Base-by-base conservation (phyloP, 2,888 invertebrate genomes). In the Apotomis capreana region DNA sequence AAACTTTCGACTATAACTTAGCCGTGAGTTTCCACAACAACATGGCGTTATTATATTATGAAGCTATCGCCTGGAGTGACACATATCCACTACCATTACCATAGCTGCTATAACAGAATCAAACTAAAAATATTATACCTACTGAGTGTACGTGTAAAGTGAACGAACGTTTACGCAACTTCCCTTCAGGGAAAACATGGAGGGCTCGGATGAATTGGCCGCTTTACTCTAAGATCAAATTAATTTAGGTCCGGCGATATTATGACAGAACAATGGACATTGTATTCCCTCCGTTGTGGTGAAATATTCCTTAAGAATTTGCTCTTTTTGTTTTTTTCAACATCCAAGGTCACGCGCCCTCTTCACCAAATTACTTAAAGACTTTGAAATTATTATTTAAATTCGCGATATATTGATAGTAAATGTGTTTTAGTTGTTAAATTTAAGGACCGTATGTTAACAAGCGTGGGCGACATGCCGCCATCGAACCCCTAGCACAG, bases 401-500 rank as follows among this genome's bases (percentile, higher is more conserved):
- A 51, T 52, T 13, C n/a, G 46, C n/a, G 51, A 4, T 37, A 40
- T 36, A 2, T 51, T 26, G 9, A 37, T 37, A 13, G 15, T 49
- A 49, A 49, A 46, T 61, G 12, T 57, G 36, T 36, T n/a, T 12
- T 6, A 57, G 4, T 26, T 36, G 9, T 9, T 8, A 58, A 12
- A 4, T 36, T 15, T n/a, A 36, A 12, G 15, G 36, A 12, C 37
- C 59, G 13, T 44, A 9, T 59, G 54, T 26, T 49, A 70, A 70
- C 64, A 37, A 51, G 51, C 26, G 55, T 52, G 15, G 15, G 15
- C 15, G 69, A 36, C 37, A 46, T 44, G 40, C 61, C 13, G 5
- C 62, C 36, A 57, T 60, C 73, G 74, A 69, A 69, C 64, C 57
- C 67, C 71, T 76, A 74, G 76, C 75, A 75, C 75, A 26, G 2